These are phyloP conservation scores for Prunella fulvescens DNA, from an alignment of 2,113 vertebrate species.

Conservation along the genomic window DNA sequence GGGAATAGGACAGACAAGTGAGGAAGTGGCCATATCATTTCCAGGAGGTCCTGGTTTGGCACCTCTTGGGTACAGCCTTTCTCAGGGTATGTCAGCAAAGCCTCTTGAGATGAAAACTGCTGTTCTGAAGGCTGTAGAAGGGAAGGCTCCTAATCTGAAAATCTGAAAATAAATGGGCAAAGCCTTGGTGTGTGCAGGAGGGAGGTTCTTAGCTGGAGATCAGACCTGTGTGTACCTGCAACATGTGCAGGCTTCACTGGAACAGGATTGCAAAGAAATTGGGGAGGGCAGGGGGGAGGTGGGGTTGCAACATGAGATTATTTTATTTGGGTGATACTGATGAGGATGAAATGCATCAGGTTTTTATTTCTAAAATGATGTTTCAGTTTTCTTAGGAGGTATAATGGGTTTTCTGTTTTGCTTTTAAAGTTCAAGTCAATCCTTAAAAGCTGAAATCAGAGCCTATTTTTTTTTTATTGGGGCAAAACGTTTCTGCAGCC, in stretches of 20 bases:
- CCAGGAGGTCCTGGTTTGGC: not conserved
- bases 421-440: not conserved
- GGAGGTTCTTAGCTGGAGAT: not conserved
- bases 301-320: not conserved
- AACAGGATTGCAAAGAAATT: not conserved
- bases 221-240: not conserved
- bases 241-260: not conserved
- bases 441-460: not conserved
- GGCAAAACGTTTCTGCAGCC: not conserved
- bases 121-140: not conserved
- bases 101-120: not conserved
- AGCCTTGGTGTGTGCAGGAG: fast-evolving
- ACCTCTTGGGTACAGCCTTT: not conserved
- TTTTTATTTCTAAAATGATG: not conserved
- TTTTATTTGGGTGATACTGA: not conserved
- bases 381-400: not conserved
- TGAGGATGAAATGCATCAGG: not conserved
- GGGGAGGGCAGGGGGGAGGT: too few relatives aligned
- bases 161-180: not conserved
- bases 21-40: not conserved
- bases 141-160: not conserved
- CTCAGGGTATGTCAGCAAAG: not conserved
- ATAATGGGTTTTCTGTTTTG: not conserved
- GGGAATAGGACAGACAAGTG: not conserved
- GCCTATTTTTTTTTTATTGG: not conserved